Base-by-base conservation (phyloP, 2,888 invertebrate genomes). In the Drosophila sordidapex region DNA sequence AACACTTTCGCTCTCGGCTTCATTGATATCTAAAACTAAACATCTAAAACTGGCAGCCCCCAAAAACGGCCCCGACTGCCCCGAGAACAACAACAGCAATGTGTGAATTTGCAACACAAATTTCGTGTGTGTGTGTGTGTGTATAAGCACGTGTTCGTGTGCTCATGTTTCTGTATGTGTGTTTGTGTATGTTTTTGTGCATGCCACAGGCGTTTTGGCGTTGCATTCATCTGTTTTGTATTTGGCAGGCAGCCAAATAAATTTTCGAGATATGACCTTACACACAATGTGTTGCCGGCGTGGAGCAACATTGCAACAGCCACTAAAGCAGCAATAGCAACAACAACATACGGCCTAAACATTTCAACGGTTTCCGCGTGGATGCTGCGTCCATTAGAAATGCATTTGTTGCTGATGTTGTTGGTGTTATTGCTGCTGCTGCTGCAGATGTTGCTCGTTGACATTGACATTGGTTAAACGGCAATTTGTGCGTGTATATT, bases 181-280 rank as follows among this genome's bases (percentile, higher is more conserved):
- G 56, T 61, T 40, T 59, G 33, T 58, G 43, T 31, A 18, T 59
- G 46, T 49, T 27, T 46, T 31, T 65, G 63, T 74, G 77, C 53
- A 48, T 57, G 81, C 86, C 80, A 54, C 85, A 84, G 69, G 83
- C 86, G 35, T 60, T 80, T 69, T 74, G 76, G 81, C 67, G 75
- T 56, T 81, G 82, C 83, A 81, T 76, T 77, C 86, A 85, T 82
- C 82, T 80, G 82, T 83, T 82, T 78, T 78, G 76, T 82, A 68
- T 87, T 90, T 87, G 87, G 87, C 87, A 82, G 80, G 83, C 83
- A 80, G 88, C 87, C 87, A 87, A 87, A 87, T 80, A 83, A 85
- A 89, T 78, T 89, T 87, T 84, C 84, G 82, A 77, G 85, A 87
- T 82, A 84, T 89, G 89, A 86, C 85, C 85, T 86, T 86, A 87